These are phyloP conservation scores for Halocynthia roretzi DNA, from an alignment of 23 tunicate species.

Conservation along the genomic window DNA sequence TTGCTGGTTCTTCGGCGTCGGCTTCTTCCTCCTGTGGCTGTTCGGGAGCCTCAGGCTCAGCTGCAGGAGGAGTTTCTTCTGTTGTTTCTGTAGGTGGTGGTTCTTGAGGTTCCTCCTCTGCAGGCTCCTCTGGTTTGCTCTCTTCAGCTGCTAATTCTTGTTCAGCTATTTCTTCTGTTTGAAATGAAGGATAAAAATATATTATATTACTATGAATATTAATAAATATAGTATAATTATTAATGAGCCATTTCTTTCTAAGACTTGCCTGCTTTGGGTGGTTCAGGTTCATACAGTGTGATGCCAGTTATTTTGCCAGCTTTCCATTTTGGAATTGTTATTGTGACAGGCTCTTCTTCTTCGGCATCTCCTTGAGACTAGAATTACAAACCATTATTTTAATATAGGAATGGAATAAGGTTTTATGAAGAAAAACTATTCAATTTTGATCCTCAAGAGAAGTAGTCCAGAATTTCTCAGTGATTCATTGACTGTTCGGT, in stretches of 20 bases:
- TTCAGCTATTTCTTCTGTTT: too few relatives aligned
- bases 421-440: too few relatives aligned
- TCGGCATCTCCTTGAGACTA: slow-evolving; percentile 71
- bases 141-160: too few relatives aligned
- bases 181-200: too few relatives aligned
- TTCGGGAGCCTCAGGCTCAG: slow-evolving; percentile 13
- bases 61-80: background rate
- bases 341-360: slow-evolving; percentile 76
- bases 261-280: slow-evolving; percentile 15
- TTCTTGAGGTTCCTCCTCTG: background rate
- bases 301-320: slow-evolving; percentile 88
- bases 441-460: too few relatives aligned
- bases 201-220: too few relatives aligned
- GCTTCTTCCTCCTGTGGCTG: slow-evolving; percentile 18
- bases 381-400: too few relatives aligned
- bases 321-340: slow-evolving; percentile 95
- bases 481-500: too few relatives aligned
- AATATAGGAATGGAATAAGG: too few relatives aligned
- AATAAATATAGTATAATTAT: too few relatives aligned
- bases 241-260: background rate
- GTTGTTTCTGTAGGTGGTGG: background rate
- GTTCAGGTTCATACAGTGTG: slow-evolving; percentile 59
- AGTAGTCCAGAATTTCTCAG: too few relatives aligned
- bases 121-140: background rate
- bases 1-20: slow-evolving; percentile 21